A percentile compares a stretch with the other conserved stretches of the same genome.
These are phyloP conservation scores for Muraenolepis orangiensis DNA, from an alignment of 2,797 vertebrate genomes.

Conservation along the genomic window DNA sequence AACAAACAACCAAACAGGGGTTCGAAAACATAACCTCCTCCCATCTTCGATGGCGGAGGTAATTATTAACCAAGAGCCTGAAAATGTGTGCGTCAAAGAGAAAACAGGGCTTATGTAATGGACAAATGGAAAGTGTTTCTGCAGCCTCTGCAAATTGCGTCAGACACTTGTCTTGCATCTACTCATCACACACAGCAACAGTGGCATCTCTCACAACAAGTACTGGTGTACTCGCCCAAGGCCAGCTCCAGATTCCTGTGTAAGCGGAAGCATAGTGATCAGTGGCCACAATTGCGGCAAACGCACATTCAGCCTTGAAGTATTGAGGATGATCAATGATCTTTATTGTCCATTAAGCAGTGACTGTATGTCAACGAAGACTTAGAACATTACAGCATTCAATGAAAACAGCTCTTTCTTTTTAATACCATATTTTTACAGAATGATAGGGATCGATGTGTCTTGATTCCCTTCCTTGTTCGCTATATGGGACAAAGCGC, in stretches of 20 bases:
- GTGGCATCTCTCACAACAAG: neutral
- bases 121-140: neutral
- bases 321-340: neutral
- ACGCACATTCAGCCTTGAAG: neutral
- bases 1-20: too few species aligned
- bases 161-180: neutral
- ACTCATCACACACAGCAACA: neutral
- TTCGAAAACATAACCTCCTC: too few species aligned
- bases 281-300: neutral
- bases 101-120: neutral
- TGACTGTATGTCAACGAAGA: neutral
- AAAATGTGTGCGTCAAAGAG: neutral
- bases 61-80: neutral
- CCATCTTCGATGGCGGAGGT: too few species aligned
- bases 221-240: neutral
- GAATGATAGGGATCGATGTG: neutral
- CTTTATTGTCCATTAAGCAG: neutral
- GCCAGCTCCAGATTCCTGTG: neutral
- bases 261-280: neutral
- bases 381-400: neutral
- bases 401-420: neutral
- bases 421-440: neutral
- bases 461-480: neutral
- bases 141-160: neutral
- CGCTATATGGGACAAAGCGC: neutral